phyloP scores from a whole-genome alignment of 1,140 invertebrate genomes.

The Trigoniulus corallinus region DNA sequence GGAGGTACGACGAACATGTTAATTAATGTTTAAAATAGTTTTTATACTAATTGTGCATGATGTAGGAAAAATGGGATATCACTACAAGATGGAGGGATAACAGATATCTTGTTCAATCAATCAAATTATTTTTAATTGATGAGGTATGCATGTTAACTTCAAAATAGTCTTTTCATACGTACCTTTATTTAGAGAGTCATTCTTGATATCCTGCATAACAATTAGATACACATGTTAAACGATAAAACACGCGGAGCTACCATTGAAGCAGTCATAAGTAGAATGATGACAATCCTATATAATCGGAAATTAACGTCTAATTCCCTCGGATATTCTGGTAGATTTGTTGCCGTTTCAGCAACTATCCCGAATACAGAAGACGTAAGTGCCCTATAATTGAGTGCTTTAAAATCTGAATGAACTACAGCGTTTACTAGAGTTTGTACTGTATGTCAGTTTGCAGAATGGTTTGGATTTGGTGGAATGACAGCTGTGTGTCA shows the following conservation, averaged over 20 bases:
- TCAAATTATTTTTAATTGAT: conserved; percentile 62
- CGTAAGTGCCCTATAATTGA: conserved; percentile 18
- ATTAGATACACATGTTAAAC: conserved; percentile 45
- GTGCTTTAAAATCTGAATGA: background rate
- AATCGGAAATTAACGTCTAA: too few species aligned
- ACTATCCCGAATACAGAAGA: conserved; percentile 62
- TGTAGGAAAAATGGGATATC: conserved; percentile 62
- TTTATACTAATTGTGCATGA: conserved; percentile 1
- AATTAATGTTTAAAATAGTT: background rate
- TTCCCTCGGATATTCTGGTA: too few species aligned
- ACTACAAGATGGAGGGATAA: conserved; percentile 53
- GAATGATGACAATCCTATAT: conserved; percentile 50
- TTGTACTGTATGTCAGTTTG: too few species aligned
- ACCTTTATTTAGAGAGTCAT: background rate
- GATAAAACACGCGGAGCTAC: conserved; percentile 50
- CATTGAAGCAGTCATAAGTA: conserved; percentile 56
- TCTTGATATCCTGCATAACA: background rate
- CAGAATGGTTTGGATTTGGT: conserved; percentile 42
- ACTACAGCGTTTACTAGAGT: too few species aligned
- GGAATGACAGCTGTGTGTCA: conserved; percentile 20
- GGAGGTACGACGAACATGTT: too few species aligned
- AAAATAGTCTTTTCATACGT: conserved; percentile 3
- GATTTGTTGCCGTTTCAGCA: conserved; percentile 59
- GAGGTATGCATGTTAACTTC: too few species aligned
- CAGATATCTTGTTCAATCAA: conserved; percentile 35